A percentile compares a stretch with the other conserved stretches of the same genome.
These are phyloP conservation scores for Arothron firmamentum DNA, from an alignment of 2,113 vertebrate genomes.

Conservation along the genomic window DNA sequence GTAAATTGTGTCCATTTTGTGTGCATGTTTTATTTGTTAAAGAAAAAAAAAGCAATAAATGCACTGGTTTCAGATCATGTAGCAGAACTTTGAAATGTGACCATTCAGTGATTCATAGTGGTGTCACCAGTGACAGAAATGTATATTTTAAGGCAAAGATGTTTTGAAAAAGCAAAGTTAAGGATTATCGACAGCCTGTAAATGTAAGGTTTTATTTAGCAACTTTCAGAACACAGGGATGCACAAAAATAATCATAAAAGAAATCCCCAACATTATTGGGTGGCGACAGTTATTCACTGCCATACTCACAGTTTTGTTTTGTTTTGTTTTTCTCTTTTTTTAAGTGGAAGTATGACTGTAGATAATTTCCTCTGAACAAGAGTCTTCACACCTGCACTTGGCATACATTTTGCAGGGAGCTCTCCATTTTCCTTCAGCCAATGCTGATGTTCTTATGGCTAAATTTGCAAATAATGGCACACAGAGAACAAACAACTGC, in stretches of 20 bases:
- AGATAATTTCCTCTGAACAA: constrained; percentile 1
- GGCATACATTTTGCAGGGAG: too few relatives aligned
- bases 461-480: constrained; percentile 8
- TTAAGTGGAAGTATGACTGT: neutral
- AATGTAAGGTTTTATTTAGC: too few relatives aligned
- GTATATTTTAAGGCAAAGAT: constrained; percentile 13
- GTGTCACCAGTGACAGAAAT: constrained; percentile 3
- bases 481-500: neutral
- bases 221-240: too few relatives aligned
- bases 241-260: too few relatives aligned
- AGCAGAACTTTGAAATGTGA: constrained; percentile 3
- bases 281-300: too few relatives aligned
- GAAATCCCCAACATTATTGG: too few relatives aligned
- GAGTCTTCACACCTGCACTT: too few relatives aligned
- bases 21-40: constrained; percentile 1
- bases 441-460: constrained; percentile 18
- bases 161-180: neutral
- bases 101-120: neutral
- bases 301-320: too few relatives aligned
- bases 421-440: constrained; percentile 1
- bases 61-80: constrained; percentile 1
- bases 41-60: neutral
- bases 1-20: constrained; percentile 6
- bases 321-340: too few relatives aligned
- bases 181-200: too few relatives aligned